phyloP scores from a whole-genome alignment of 2,797 vertebrate genomes.

The Sebastes paucispinis region DNA sequence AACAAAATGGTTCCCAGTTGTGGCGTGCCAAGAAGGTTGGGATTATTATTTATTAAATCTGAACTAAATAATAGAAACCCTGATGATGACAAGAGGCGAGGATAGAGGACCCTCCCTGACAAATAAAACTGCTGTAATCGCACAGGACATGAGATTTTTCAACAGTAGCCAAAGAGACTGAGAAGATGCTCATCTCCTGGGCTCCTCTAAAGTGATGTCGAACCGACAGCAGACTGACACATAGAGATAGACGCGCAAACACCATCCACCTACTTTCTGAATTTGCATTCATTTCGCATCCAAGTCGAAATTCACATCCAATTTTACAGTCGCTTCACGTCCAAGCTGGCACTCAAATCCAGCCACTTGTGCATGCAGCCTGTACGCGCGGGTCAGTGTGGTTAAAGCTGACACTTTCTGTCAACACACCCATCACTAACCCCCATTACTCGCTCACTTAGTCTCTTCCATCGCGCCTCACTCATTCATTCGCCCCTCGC shows the following conservation, averaged over 20 bases:
- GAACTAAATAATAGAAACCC: constrained; percentile 41
- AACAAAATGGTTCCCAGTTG: constrained; percentile 67
- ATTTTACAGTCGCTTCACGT: constrained; percentile 77
- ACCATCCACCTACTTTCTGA: constrained; percentile 65
- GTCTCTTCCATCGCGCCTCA: constrained; percentile 64
- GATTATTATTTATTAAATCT: constrained; percentile 66
- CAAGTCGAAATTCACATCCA: constrained; percentile 68
- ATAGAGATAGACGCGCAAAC: constrained; percentile 62
- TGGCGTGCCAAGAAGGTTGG: constrained; percentile 38
- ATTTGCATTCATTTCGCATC: constrained; percentile 77
- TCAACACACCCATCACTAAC: constrained; percentile 84
- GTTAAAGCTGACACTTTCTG: constrained; percentile 83
- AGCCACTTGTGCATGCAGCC: constrained; percentile 79
- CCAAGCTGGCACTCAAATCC: constrained; percentile 75
- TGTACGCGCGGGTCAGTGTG: constrained; percentile 76
- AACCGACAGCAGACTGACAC: constrained; percentile 59
- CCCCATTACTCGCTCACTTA: constrained; percentile 82
- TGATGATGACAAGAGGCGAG: constrained; percentile 9
- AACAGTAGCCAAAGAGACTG: constrained; percentile 43
- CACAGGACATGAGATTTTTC: constrained; percentile 44
- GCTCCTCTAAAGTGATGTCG: constrained; percentile 50
- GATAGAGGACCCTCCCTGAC: background rate
- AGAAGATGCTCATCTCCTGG: constrained; percentile 44
- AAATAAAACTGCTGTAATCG: constrained; percentile 43
- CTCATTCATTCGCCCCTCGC: constrained; percentile 53